Percentiles rank a stretch among this genome's conserved stretches.
These are phyloP conservation scores for Megalops atlanticus DNA, from an alignment of 2,113 vertebrate species.

Conservation along the genomic window DNA sequence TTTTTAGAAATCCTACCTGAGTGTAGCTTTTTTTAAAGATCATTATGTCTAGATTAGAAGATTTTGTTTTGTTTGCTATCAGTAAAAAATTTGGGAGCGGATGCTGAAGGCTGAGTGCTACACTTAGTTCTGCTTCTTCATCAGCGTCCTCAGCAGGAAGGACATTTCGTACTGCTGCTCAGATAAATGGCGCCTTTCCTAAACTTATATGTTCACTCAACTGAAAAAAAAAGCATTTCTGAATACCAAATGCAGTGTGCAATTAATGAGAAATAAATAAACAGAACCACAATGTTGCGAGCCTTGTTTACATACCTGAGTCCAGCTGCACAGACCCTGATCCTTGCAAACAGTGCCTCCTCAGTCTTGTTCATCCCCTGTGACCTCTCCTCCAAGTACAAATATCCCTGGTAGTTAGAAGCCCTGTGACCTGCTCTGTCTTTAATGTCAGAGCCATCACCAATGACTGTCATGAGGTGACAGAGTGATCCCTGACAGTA, in stretches of 20 bases:
- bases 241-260: too few species aligned
- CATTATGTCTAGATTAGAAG: background rate
- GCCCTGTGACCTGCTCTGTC: background rate
- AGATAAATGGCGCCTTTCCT: background rate
- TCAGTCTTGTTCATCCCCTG: background rate
- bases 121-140: background rate
- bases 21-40: background rate
- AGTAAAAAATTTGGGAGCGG: background rate
- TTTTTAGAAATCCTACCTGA: background rate
- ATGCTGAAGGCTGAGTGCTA: background rate
- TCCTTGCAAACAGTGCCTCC: background rate
- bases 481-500: background rate
- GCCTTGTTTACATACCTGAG: background rate
- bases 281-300: background rate
- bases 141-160: conserved; percentile 9
- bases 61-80: background rate
- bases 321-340: background rate
- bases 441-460: background rate
- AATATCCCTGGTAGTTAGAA: background rate
- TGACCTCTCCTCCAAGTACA: background rate
- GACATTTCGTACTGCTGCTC: background rate
- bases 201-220: too few species aligned
- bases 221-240: too few species aligned
- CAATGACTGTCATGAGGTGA: background rate
- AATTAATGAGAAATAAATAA: background rate